phyloP scores from a whole-genome alignment of 2,888 invertebrate genomes.

The Phortica magna region DNA sequence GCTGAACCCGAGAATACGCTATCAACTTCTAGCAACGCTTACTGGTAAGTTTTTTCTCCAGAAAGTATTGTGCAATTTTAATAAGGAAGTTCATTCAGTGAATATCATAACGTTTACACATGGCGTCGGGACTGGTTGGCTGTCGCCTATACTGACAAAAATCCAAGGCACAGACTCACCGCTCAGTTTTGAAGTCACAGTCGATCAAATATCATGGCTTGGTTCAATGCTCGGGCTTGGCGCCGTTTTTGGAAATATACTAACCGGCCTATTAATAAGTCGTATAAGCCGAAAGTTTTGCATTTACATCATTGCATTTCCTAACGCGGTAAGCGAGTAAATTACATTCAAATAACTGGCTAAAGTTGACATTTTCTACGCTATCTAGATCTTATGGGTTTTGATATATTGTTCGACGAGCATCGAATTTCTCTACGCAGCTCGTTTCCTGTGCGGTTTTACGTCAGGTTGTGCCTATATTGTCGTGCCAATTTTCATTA shows the following conservation, averaged over 20 bases:
- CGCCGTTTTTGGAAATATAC: slow-evolving; percentile 68
- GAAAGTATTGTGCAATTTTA: not conserved
- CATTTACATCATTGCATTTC: slow-evolving; percentile 65
- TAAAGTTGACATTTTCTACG: too few relatives aligned
- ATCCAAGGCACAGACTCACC: slow-evolving; percentile 63
- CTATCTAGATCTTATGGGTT: slow-evolving; percentile 70
- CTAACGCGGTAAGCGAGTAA: slow-evolving; percentile 63
- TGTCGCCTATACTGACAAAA: slow-evolving; percentile 71
- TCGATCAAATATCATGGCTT: slow-evolving; percentile 72
- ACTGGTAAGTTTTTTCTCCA: slow-evolving; percentile 53
- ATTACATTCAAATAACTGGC: not conserved
- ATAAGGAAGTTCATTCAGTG: slow-evolving; percentile 51
- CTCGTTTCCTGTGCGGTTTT: slow-evolving; percentile 70
- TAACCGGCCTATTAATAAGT: slow-evolving; percentile 63
- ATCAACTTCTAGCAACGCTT: slow-evolving; percentile 60
- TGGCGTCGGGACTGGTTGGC: slow-evolving; percentile 75
- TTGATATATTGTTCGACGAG: slow-evolving; percentile 66
- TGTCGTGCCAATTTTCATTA: slow-evolving; percentile 72
- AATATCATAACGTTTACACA: slow-evolving; percentile 74
- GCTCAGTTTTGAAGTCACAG: slow-evolving; percentile 58
- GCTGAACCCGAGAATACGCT: slow-evolving; percentile 54
- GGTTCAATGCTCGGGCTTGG: slow-evolving; percentile 72
- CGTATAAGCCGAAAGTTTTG: slow-evolving; percentile 68
- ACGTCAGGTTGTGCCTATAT: slow-evolving; percentile 73
- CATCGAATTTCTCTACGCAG: slow-evolving; percentile 69